Percentiles rank a stretch among this genome's conserved stretches.
phyloP scores from a whole-genome alignment of 2,113 vertebrate genomes.

The Colius striatus region DNA sequence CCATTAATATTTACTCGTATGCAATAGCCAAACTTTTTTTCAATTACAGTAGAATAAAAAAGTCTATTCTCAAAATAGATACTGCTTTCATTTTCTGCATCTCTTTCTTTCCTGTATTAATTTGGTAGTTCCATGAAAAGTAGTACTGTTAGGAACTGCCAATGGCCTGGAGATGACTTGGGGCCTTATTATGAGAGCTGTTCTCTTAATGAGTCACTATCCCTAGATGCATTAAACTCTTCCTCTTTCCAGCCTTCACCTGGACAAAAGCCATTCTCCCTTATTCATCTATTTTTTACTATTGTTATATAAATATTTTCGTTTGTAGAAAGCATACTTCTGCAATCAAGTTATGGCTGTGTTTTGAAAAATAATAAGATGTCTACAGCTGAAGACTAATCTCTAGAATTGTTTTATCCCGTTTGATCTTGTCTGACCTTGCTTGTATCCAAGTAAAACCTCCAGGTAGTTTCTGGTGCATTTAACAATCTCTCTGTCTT shows the following conservation, averaged over 20 bases:
- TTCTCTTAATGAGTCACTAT: background rate
- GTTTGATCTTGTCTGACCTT: background rate
- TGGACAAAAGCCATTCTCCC: background rate
- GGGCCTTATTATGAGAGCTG: background rate
- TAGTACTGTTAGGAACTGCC: background rate
- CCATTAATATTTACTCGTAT: background rate
- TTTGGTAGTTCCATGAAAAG: background rate
- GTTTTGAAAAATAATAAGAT: background rate
- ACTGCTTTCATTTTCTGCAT: background rate
- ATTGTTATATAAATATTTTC: background rate
- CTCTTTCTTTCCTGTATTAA: background rate
- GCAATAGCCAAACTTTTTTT: background rate
- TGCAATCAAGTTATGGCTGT: background rate
- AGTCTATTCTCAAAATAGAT: background rate
- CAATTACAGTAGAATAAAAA: background rate
- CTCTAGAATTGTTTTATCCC: background rate
- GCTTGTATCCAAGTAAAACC: background rate
- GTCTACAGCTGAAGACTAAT: background rate
- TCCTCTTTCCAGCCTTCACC: background rate
- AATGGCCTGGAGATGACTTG: background rate
- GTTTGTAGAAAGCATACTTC: fast-evolving
- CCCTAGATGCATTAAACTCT: background rate
- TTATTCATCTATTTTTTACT: background rate
- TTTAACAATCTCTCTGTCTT: fast-evolving
- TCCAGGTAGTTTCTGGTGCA: background rate